Conservation (phyloP, 92 coral and sea anemone genomes). For the Muricea muricata region DNA sequence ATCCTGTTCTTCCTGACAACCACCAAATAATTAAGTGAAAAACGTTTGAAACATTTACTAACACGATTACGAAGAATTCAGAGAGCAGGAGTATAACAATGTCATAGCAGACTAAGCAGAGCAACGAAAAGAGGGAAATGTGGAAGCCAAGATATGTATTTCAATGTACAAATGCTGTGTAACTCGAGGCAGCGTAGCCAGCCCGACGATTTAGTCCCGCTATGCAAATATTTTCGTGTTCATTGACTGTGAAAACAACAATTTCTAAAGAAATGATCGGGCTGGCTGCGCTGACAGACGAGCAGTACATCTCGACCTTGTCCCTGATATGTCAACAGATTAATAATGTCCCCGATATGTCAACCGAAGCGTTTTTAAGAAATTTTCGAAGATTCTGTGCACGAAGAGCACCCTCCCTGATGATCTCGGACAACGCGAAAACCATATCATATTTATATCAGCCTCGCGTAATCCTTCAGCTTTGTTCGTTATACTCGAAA, state of each 20-base stretch:
- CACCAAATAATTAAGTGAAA: slow-evolving; percentile 59
- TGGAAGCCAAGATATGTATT: slow-evolving; percentile 20
- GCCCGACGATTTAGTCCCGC: no score
- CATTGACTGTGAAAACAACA: no score
- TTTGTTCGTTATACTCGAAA: not conserved
- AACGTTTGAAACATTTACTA: slow-evolving; percentile 51
- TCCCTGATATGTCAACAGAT: no score
- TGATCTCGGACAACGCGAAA: slow-evolving; percentile 3
- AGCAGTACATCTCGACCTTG: not conserved
- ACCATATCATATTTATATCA: not conserved
- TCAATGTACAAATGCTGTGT: not conserved
- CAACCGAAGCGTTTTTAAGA: slow-evolving; percentile 5
- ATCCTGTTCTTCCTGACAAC: slow-evolving; percentile 66
- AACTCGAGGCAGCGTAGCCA: no score
- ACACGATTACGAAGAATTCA: slow-evolving; percentile 54
- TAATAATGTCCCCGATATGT: no score
- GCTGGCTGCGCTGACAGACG: no score
- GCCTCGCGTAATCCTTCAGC: not conserved
- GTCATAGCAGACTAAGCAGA: slow-evolving; percentile 50
- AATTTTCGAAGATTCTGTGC: slow-evolving; percentile 3
- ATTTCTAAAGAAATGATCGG: no score
- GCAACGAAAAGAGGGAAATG: slow-evolving; percentile 40
- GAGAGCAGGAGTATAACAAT: slow-evolving; percentile 36
- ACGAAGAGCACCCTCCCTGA: not conserved
- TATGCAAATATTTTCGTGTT: no score